A percentile compares a stretch with the other conserved stretches of the same genome.
Evolutionary conservation across 2,797 vertebrate genomes (phyloP).

Genomic region (Neosilurus mollespiculum): DNA sequence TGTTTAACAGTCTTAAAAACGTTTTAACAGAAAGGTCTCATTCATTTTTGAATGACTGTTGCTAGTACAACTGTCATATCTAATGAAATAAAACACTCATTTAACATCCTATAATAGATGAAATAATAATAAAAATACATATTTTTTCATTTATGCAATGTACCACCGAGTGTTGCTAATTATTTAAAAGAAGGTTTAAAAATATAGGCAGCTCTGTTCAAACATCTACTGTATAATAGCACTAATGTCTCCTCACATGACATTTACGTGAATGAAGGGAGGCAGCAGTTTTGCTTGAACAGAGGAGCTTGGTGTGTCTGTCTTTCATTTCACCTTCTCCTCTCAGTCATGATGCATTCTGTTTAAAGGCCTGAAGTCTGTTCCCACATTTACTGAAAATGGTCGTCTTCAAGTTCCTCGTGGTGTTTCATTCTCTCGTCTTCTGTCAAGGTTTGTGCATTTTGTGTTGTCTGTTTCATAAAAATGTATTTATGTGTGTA

Average conservation of each 20-base stretch:
- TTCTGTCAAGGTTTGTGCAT: slow-evolving; percentile 36
- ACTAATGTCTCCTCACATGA: slow-evolving; percentile 1
- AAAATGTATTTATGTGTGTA: neutral
- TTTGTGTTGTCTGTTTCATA: neutral
- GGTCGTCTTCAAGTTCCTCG: slow-evolving; percentile 34
- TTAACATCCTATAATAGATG: neutral
- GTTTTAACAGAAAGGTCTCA: neutral
- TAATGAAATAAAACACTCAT: neutral
- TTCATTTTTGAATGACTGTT: neutral
- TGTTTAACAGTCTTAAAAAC: neutral
- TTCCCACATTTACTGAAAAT: slow-evolving; percentile 27
- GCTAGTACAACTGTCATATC: neutral
- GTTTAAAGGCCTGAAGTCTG: slow-evolving; percentile 15
- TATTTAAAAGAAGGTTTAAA: neutral
- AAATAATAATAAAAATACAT: neutral
- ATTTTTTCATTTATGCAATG: neutral
- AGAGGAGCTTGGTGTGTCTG: neutral
- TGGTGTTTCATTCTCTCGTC: slow-evolving; percentile 29
- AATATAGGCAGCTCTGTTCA: neutral
- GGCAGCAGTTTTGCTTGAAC: neutral
- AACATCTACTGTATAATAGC: neutral
- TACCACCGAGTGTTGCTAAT: too few relatives aligned
- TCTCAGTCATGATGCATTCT: neutral
- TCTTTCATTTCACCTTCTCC: neutral
- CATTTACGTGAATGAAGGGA: neutral